A percentile compares a stretch with the other conserved stretches of the same genome.
These are phyloP conservation scores for Antechinus stuartii DNA, from an alignment of 2,113 vertebrate species.

Conservation along the genomic window DNA sequence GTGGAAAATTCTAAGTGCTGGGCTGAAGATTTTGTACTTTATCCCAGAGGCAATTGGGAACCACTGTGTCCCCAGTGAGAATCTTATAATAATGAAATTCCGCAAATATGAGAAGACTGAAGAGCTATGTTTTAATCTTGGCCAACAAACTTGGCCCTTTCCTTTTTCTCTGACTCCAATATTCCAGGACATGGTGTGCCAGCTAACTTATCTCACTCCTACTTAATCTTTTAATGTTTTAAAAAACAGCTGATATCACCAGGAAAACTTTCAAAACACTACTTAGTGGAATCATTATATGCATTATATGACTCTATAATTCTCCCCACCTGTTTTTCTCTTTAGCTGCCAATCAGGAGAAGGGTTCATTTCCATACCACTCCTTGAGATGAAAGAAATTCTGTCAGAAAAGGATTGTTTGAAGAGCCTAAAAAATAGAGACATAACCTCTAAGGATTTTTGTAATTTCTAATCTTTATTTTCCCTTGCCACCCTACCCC, in stretches of 20 bases:
- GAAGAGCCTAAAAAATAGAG: constrained; percentile 19
- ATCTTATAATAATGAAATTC: constrained; percentile 5
- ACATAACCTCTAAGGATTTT: neutral
- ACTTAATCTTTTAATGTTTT: constrained; percentile 67
- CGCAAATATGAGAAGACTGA: neutral
- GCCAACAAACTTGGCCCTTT: constrained; percentile 10
- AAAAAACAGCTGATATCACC: constrained; percentile 71
- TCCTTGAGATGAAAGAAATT: constrained; percentile 49
- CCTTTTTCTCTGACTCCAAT: constrained; percentile 36
- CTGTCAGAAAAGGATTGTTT: constrained; percentile 46
- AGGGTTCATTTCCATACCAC: constrained; percentile 41
- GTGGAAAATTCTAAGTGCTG: neutral
- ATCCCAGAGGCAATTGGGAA: neutral
- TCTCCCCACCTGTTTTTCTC: neutral
- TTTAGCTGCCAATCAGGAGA: neutral
- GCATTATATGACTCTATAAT: neutral
- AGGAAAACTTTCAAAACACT: constrained; percentile 40
- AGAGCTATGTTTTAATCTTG: constrained; percentile 12
- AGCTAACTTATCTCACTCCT: constrained; percentile 62
- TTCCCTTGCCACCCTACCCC: neutral
- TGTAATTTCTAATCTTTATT: neutral
- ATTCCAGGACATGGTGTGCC: constrained; percentile 45
- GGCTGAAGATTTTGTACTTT: neutral
- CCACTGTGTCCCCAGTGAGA: neutral
- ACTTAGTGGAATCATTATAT: constrained; percentile 45